These are phyloP conservation scores for Romanogobio albipinnatus DNA, from an alignment of 2,113 vertebrate genomes.

Conservation along the genomic window DNA sequence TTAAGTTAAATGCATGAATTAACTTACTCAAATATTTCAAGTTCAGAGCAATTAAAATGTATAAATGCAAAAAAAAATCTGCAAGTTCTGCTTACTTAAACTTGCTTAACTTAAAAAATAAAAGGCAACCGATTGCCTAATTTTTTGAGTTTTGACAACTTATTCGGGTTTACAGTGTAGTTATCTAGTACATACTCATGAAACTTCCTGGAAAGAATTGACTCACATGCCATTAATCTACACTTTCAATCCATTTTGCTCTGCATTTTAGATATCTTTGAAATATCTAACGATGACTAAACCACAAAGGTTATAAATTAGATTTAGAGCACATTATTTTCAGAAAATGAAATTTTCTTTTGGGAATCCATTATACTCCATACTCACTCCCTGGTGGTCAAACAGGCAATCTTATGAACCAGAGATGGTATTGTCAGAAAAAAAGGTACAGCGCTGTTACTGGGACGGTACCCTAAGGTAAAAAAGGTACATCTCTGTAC, in stretches of 20 bases:
- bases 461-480: too few species aligned
- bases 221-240: not conserved
- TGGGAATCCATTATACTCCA: not conserved
- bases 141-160: too few species aligned
- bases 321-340: conserved; percentile 6
- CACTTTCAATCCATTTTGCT: not conserved
- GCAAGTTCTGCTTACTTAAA: too few species aligned
- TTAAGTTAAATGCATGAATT: too few species aligned
- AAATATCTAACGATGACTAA: not conserved
- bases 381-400: not conserved
- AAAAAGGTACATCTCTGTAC: too few species aligned
- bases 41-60: too few species aligned
- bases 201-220: not conserved
- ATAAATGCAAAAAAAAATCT: too few species aligned
- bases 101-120: too few species aligned
- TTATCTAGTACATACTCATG: not conserved
- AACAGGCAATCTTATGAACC: not conserved
- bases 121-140: too few species aligned
- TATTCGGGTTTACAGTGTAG: too few species aligned
- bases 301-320: not conserved
- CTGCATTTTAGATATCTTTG: not conserved
- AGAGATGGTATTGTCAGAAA: not conserved
- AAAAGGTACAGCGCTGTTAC: too few species aligned
- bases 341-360: not conserved
- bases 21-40: too few species aligned